Base-by-base conservation (phyloP, 2,888 invertebrate species). In the Embidobia sp. region DNA sequence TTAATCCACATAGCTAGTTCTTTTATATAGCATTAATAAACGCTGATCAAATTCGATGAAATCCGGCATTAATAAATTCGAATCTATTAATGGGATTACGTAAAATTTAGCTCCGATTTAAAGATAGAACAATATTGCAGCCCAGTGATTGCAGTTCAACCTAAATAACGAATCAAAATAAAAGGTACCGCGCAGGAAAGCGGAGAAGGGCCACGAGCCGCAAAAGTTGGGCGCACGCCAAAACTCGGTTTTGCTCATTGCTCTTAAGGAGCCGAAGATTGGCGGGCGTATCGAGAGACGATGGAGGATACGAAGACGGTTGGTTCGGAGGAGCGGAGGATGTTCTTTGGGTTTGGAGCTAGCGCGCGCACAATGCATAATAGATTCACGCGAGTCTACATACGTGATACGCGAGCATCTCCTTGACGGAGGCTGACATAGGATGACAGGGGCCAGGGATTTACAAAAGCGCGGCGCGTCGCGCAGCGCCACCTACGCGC, bases 371-470 rank as follows among this genome's bases (percentile, higher is more conserved):
- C 37, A 57, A 51, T 73, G 51, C 77, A 77, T 77, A 63, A 77
- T 77, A 63, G 26, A 77, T 77, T 48, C 29, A 40, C 55, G 69
- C 26, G 61, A 77, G 70, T 77, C 72, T 72, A 55, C 72, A 70
- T 67, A 70, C 59, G 76, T 51, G 64, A 76, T 76, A 63, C 64
- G 55, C 66, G 42, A 48, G 59, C 49, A 48, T 7, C 69, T 70
- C 48, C 77, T 66, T 77, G 72, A 77, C 79, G 44, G 63, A 31
- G 46, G 70, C 63, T 77, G 70, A 64, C 63, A 48, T 19, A 72
- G 70, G 76, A 76, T 74, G 74, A 80, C 77, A 77, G 63, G 77
- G 79, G 79, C 70, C 72, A 66, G 77, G 69, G 76, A 78, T 76
- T 80, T 72, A 53, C 70, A 70, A 74, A 78, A 63, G 77, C 72